Evolutionary conservation across 2,888 invertebrate genomes (phyloP).

Genomic region (Idaea aversata): DNA sequence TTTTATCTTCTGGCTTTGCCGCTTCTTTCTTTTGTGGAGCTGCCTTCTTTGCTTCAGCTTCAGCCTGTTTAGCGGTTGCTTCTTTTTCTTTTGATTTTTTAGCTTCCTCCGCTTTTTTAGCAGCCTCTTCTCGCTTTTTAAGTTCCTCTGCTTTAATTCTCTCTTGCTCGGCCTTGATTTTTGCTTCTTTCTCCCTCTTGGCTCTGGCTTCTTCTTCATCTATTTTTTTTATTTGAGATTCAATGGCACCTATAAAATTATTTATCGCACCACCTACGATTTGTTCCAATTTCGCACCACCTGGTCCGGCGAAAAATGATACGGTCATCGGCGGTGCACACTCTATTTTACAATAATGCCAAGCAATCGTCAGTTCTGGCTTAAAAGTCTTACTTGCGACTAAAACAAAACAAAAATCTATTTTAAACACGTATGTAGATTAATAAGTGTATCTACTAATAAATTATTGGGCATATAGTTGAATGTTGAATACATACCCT

Average conservation of each 20-base stretch:
- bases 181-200: conserved; percentile 41
- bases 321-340: conserved; percentile 58
- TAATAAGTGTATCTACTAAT: too few relatives aligned
- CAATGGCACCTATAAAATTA: conserved; percentile 37
- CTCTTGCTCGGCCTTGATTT: conserved; percentile 43
- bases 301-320: conserved; percentile 46
- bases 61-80: conserved; percentile 24
- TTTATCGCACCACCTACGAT: conserved; percentile 34
- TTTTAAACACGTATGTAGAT: too few relatives aligned
- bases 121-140: conserved; percentile 35
- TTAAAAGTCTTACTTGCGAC: conserved; percentile 43
- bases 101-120: conserved; percentile 27
- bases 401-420: conserved; percentile 40
- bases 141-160: conserved; percentile 44
- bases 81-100: conserved; percentile 33
- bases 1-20: conserved; percentile 13
- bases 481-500: neutral
- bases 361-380: conserved; percentile 40
- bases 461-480: too few relatives aligned
- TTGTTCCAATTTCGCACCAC: conserved; percentile 49
- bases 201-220: conserved; percentile 41
- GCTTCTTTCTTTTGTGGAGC: conserved; percentile 21
- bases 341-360: conserved; percentile 69
- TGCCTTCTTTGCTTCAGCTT: conserved; percentile 24
- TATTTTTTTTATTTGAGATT: conserved; percentile 42